phyloP scores from a whole-genome alignment of 2,113 vertebrate species.

The Gorsachius goisagi region DNA sequence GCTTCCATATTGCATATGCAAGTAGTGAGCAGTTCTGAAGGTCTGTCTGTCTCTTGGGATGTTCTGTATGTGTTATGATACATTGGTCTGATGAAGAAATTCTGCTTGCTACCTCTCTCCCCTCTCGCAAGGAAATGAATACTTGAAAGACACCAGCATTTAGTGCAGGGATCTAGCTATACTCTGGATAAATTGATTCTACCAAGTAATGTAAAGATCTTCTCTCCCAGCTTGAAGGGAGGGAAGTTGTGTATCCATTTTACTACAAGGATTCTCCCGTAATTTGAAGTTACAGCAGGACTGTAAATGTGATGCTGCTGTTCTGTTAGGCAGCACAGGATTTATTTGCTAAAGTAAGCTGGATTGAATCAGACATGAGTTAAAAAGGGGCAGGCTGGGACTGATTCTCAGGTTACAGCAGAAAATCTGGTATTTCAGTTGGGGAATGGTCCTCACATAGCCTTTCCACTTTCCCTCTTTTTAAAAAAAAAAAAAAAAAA shows the following conservation, averaged over 20 bases:
- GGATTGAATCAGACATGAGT: neutral
- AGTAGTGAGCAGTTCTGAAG: neutral
- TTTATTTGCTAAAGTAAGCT: neutral
- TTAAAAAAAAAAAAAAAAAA: neutral
- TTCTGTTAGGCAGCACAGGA: neutral
- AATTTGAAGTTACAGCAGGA: neutral
- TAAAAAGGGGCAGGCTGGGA: neutral
- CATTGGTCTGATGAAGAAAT: neutral
- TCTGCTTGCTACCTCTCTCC: neutral
- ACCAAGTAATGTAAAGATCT: neutral
- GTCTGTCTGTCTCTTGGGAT: neutral
- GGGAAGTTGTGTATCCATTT: neutral
- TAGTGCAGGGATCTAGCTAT: neutral
- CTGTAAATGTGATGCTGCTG: neutral
- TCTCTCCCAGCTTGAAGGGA: neutral
- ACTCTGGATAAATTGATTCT: neutral
- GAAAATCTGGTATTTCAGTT: neutral
- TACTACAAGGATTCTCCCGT: neutral
- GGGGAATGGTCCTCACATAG: neutral
- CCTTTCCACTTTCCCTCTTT: neutral
- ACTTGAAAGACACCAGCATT: neutral
- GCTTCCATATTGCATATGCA: neutral
- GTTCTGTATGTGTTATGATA: neutral
- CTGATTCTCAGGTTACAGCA: neutral
- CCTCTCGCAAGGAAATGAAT: fast-evolving